Evolutionary conservation across 2,888 invertebrate species (phyloP), one percentile per base, ranked within the genome.

Genomic region (Slavum lentiscoides): DNA sequence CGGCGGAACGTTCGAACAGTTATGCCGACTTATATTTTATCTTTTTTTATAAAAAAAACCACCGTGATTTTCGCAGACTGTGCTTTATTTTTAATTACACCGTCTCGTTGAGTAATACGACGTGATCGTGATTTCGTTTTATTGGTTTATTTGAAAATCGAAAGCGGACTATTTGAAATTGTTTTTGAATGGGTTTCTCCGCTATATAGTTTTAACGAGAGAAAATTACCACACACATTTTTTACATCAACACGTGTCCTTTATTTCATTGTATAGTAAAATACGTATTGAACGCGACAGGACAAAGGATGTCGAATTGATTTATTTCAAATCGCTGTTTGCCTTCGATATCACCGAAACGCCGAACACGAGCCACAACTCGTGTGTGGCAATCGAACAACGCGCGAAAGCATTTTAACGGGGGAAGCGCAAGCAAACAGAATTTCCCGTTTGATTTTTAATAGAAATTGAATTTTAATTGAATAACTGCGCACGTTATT

Each of bases 401-500:
- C n/a, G 9, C 53, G 21, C 7, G 7, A 43, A 66, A 55, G 37
- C 53, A 39, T 15, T 39, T 74, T 66, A 21, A 58, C 21, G 23
- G 21, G 1, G 64, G 21, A 58, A 74, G 19, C 58, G 11, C 39
- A 21, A 55, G 39, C 23, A 59, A 59, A 75, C n/a, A 1, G 15
- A 23, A 67, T 59, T 67, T 67, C 75, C 75, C 43, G 23, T 67
- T 75, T 58, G 58, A 67, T 43, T 75, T 43, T 39, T 23, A 55
- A 37, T 59, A 43, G 58, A 67, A 67, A 67, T 75, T 59, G 67
- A 43, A 58, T 75, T 58, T 55, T 58, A 59, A 58, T 67, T 30
- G 7, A 59, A 59, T 55, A 8, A 59, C 23, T 75, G 43, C 23
- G n/a, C 19, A n/a, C 9, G 23, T 21, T 49, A 49, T 55, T 66